These are phyloP conservation scores for Zoanthus sociatus DNA, from an alignment of 92 coral and sea anemone species.

Conservation along the genomic window DNA sequence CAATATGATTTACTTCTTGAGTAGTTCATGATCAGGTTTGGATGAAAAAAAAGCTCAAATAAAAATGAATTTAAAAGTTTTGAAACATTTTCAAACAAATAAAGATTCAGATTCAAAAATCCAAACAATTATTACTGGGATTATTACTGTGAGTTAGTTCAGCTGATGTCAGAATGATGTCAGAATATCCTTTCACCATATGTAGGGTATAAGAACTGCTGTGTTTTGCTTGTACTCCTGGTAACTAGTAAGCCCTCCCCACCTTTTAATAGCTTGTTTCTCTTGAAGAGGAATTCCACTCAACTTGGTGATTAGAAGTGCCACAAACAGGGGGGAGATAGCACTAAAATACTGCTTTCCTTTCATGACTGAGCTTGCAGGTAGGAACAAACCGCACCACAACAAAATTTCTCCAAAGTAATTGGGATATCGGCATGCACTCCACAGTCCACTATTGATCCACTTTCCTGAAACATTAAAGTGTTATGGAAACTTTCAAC, in stretches of 20 bases:
- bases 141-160: too few species aligned
- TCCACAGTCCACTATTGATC: conserved; percentile 96
- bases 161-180: background rate
- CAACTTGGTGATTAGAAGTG: conserved; percentile 69
- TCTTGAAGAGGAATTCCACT: conserved; percentile 93
- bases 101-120: too few species aligned
- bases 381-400: conserved; percentile 88
- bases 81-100: too few species aligned
- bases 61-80: too few species aligned
- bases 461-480: conserved; percentile 56
- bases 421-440: conserved; percentile 89
- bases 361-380: conserved; percentile 89
- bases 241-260: conserved; percentile 80
- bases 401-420: conserved; percentile 94
- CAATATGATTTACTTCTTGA: too few species aligned
- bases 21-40: background rate
- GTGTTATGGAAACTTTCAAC: background rate
- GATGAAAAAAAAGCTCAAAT: background rate
- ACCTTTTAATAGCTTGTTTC: conserved; percentile 81
- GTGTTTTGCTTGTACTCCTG: conserved; percentile 82
- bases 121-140: too few species aligned
- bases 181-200: conserved; percentile 69
- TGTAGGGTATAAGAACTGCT: conserved; percentile 82
- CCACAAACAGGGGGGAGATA: conserved; percentile 86
- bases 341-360: conserved; percentile 84